A percentile compares a stretch with the other conserved stretches of the same genome.
Evolutionary conservation across 2,797 vertebrate genomes (phyloP).

Genomic region (Hipposideros larvatus): DNA sequence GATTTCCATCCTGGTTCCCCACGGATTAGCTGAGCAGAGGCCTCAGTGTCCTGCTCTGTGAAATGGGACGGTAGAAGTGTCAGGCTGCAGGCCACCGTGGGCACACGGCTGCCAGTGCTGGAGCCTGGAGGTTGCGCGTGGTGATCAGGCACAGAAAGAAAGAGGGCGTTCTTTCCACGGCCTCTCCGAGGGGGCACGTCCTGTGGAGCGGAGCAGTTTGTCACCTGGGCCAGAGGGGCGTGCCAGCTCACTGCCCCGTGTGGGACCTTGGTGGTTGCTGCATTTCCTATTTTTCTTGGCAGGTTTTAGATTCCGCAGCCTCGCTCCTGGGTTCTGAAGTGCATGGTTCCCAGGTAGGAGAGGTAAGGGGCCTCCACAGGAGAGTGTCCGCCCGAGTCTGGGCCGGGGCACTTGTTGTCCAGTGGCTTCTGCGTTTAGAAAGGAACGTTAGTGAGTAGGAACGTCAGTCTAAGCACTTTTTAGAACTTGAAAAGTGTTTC

Average conservation of each 20-base stretch:
- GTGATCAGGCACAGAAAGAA: no score
- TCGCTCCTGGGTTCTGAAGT: conserved; percentile 90
- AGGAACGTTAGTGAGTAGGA: accelerated
- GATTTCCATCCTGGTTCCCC: neutral
- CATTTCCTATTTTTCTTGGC: neutral
- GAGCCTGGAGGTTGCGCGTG: no score
- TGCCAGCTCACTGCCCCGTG: accelerated
- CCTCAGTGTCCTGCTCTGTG: neutral
- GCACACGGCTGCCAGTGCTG: no score
- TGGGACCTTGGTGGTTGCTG: accelerated
- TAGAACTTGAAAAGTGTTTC: accelerated
- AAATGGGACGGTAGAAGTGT: accelerated
- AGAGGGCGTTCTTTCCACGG: accelerated
- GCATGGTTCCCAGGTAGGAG: conserved; percentile 92
- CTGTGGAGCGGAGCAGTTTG: accelerated
- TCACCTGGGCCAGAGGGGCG: accelerated
- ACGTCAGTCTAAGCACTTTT: accelerated
- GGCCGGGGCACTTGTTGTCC: accelerated
- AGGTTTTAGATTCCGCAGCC: conserved; percentile 92
- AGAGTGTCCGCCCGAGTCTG: accelerated
- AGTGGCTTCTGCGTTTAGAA: no score
- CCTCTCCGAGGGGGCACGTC: accelerated
- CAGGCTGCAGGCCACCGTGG: accelerated
- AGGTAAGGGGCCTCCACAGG: conserved; percentile 87
- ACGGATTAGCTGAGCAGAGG: neutral